Base-by-base conservation (phyloP, 2,113 vertebrate genomes). In the Amia ocellicauda region DNA sequence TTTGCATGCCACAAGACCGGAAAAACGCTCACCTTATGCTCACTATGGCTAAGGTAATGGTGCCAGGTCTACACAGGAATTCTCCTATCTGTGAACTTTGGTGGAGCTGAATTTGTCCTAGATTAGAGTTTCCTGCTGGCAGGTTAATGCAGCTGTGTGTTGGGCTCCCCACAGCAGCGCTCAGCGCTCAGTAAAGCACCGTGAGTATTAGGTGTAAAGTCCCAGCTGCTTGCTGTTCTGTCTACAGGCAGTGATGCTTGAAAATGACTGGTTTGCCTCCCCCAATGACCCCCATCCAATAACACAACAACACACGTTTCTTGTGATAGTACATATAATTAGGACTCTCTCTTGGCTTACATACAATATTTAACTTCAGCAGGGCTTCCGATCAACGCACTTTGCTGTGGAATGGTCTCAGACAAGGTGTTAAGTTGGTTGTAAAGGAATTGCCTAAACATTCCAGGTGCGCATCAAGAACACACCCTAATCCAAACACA, bases 181-280 rank as follows among this genome's bases (percentile, higher is more conserved):
- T 13, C 7, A 10, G 5, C 7, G 24, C 4, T 20, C 51, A 24
- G 13, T 47, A 19, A n/a, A 19, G 45, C 45, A 47, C 45, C 13
- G n/a, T 47, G 45, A 47, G 45, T 47, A 4, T 47, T 47, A 47
- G 45, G 45, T 17, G 45, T 47, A 17, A 17, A 14, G 13, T 47
- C 43, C 43, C 43, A 47, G 43, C 43, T 47, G 43, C 31, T 36
- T 36, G 31, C 31, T 13, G 43, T 17, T 16, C 45, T 2, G 14
- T 47, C 45, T 47, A 47, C n/a, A 47, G n/a, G 45, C 45, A 47
- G 45, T 17, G 16, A 47, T 47, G 45, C 45, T 47, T 47, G 45
- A 47, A 47, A 47, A 47, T 17, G n/a, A 47, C 45, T 47, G 14
- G 43, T 47, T 17, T 16, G 43, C 4, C 43, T 47, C 16, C 14